A percentile compares a stretch with the other conserved stretches of the same genome.
Evolutionary conservation across 2,797 vertebrate species (phyloP).

Genomic region (Acestrorhynchus altus): DNA sequence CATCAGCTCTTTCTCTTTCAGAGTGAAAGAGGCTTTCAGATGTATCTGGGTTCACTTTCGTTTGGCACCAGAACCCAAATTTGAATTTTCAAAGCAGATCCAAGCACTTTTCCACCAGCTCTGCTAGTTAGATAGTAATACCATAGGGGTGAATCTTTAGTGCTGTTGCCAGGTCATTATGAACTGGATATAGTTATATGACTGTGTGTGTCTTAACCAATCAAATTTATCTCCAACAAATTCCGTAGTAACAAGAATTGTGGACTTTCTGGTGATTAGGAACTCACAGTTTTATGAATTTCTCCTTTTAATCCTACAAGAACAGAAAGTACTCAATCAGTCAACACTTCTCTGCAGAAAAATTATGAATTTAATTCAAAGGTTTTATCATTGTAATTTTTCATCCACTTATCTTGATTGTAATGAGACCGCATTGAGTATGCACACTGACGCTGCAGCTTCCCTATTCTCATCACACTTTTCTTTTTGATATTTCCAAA

Average conservation of each 20-base stretch:
- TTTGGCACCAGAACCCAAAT: not conserved
- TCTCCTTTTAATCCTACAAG: not conserved
- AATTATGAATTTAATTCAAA: not conserved
- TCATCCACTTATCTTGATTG: not conserved
- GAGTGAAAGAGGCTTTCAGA: not conserved
- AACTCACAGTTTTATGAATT: not conserved
- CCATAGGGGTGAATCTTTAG: not conserved
- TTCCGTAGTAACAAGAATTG: not conserved
- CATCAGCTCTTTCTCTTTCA: not conserved
- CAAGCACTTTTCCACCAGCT: not conserved
- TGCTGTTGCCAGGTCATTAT: not conserved
- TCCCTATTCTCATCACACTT: not conserved
- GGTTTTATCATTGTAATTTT: not conserved
- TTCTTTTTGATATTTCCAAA: not conserved
- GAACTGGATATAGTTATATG: not conserved
- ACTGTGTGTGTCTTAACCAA: not conserved
- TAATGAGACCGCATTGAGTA: not conserved
- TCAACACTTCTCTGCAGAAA: not conserved
- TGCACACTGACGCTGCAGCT: not conserved
- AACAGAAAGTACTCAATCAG: not conserved
- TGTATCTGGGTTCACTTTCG: not conserved
- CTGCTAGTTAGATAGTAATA: not conserved
- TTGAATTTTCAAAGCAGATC: not conserved
- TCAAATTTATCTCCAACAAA: not conserved
- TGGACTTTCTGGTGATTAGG: not conserved